A percentile compares a stretch with the other conserved stretches of the same genome.
Conservation (phyloP, 2,888 invertebrate genomes). For the Camponotus fellah region DNA sequence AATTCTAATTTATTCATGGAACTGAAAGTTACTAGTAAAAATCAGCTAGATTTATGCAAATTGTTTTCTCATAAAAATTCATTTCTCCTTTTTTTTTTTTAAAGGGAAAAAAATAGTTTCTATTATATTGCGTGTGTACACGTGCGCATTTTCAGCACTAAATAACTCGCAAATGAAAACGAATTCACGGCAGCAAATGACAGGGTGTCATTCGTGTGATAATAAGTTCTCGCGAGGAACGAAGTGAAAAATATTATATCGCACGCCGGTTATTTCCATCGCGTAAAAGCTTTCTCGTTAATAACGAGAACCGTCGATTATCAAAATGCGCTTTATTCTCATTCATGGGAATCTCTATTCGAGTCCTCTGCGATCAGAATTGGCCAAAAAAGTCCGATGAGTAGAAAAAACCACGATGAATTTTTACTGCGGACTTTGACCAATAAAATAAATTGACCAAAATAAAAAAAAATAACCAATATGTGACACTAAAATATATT, state of each 20-base stretch:
- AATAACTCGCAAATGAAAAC: slow-evolving; percentile 15
- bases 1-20: neutral
- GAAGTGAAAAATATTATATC: slow-evolving; percentile 20
- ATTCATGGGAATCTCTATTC: neutral
- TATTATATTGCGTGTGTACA: too few species aligned
- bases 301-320: slow-evolving; percentile 14
- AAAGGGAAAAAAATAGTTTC: neutral
- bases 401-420: too few species aligned
- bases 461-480: too few species aligned
- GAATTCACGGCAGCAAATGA: slow-evolving; percentile 10
- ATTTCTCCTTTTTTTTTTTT: neutral
- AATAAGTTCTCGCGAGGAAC: slow-evolving; percentile 9
- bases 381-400: too few species aligned
- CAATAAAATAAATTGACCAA: too few species aligned
- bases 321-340: neutral
- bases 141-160: neutral
- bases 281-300: slow-evolving; percentile 23
- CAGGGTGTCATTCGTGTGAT: neutral
- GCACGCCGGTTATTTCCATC: neutral
- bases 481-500: too few species aligned
- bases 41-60: neutral
- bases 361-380: neutral
- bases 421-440: too few species aligned
- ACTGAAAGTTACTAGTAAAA: neutral
- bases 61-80: neutral